Evolutionary conservation across 2,888 invertebrate species (phyloP), one percentile per base, ranked within the genome.

Genomic region (Papilio gigon): DNA sequence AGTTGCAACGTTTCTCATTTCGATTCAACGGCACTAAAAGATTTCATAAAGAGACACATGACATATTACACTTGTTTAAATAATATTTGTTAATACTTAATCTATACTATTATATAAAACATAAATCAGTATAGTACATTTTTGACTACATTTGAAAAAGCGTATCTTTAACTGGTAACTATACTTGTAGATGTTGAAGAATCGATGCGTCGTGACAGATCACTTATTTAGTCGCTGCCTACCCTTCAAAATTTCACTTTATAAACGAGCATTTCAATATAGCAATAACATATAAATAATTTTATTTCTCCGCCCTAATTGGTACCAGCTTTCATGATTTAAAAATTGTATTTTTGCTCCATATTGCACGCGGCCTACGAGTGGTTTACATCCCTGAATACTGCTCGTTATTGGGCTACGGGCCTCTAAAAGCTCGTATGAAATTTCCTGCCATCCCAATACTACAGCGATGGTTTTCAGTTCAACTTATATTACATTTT

Each of bases 341-440:
- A 20, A 35, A 59, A 37, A 59, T 59, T 12, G 59, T 37, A 59
- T 59, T 59, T 59, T 25, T 60, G 22, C 40, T 25, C n/a, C 40
- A 22, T 14, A 40, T 40, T 60, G 40, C 40, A 60, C 25, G 22
- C 60, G n/a, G 9, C 30, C 8, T 60, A 40, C 40, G 37, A 40
- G 22, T 40, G 20, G 35, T 60, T 60, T 60, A 60, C 25, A 37
- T 60, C 37, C 17, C 37, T 60, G 60, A 60, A 60, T 60, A 25
- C 60, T 14, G 40, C 60, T 60, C 60, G 60, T 60, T 60, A 37
- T 40, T 40, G 25, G 12, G n/a, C 40, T 37, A 1, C 22, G 14
- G 14, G 22, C 20, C 44, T 44, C 62, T 44, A 20, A 44, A 44
- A 44, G 12, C 62, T 30, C 42, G 44, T 17, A 60, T 60, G 4